These are phyloP conservation scores for Ypsolopha sequella DNA, from an alignment of 2,888 invertebrate species.

Conservation along the genomic window DNA sequence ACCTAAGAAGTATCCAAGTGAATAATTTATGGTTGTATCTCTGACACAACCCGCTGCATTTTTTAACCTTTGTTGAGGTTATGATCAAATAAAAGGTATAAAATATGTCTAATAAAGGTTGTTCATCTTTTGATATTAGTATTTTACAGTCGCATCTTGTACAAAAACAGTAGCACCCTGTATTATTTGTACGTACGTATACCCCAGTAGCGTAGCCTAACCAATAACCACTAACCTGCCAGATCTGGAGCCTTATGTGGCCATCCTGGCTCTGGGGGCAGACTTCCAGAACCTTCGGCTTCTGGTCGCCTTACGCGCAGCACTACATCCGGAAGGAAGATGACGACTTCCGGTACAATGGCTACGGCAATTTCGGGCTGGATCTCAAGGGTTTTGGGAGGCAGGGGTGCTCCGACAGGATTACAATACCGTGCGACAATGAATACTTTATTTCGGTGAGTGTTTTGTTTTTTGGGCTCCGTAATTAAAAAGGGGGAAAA, in stretches of 20 bases:
- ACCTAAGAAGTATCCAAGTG: too few relatives aligned
- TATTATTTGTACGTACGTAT: background rate
- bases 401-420: slow-evolving; percentile 75
- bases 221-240: slow-evolving; percentile 30
- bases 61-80: too few relatives aligned
- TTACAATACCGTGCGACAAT: slow-evolving; percentile 86
- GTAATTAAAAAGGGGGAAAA: too few relatives aligned
- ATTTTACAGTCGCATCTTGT: background rate
- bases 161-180: background rate
- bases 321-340: slow-evolving; percentile 28
- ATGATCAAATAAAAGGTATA: too few relatives aligned
- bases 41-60: too few relatives aligned
- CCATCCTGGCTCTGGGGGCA: slow-evolving; percentile 56
- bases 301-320: slow-evolving; percentile 59
- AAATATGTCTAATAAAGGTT: too few relatives aligned
- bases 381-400: slow-evolving; percentile 39
- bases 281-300: slow-evolving; percentile 21
- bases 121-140: too few relatives aligned
- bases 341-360: slow-evolving; percentile 40
- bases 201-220: slow-evolving; percentile 23
- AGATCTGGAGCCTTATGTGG: slow-evolving; percentile 60
- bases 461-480: too few relatives aligned
- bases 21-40: too few relatives aligned
- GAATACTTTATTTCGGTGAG: slow-evolving; percentile 84
- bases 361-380: slow-evolving; percentile 47